phyloP scores from a whole-genome alignment of 2,888 invertebrate species.

The Aelia acuminata region DNA sequence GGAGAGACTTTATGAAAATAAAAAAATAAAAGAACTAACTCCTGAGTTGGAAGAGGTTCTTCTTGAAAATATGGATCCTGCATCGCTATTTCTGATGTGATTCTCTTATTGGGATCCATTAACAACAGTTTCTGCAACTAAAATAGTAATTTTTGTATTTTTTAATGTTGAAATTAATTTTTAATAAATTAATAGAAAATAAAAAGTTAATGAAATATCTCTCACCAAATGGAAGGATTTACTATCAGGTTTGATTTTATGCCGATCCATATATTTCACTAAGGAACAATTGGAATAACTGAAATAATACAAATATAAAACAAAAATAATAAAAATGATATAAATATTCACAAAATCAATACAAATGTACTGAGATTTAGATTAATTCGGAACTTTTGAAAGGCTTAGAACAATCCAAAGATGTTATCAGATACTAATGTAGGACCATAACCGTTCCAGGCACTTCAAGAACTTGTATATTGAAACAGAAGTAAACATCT shows the following conservation, averaged over 20 bases:
- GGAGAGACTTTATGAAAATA: background rate
- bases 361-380: too few species aligned
- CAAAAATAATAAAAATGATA: slow-evolving; percentile 1
- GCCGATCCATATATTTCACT: slow-evolving; percentile 95
- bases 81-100: slow-evolving; percentile 98
- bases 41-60: slow-evolving; percentile 91
- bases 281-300: slow-evolving; percentile 90
- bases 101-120: slow-evolving; percentile 98
- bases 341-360: background rate
- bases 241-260: slow-evolving; percentile 94
- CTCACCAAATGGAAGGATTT: slow-evolving; percentile 86
- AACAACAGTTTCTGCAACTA: slow-evolving; percentile 86
- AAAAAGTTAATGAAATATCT: slow-evolving; percentile 39
- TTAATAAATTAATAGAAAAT: background rate
- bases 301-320: slow-evolving; percentile 67
- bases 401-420: too few species aligned
- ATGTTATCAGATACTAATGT: too few species aligned
- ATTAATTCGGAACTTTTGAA: too few species aligned
- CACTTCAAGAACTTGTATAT: too few species aligned
- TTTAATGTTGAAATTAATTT: slow-evolving; percentile 7
- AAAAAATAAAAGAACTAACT: slow-evolving; percentile 71
- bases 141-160: slow-evolving; percentile 63
- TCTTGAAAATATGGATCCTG: slow-evolving; percentile 96
- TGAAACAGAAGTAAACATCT: too few species aligned
- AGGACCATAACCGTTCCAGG: too few species aligned